Evolutionary conservation across 1,140 invertebrate genomes (phyloP), one percentile per base, ranked within the genome.

Genomic region (Bemisia tabaci): DNA sequence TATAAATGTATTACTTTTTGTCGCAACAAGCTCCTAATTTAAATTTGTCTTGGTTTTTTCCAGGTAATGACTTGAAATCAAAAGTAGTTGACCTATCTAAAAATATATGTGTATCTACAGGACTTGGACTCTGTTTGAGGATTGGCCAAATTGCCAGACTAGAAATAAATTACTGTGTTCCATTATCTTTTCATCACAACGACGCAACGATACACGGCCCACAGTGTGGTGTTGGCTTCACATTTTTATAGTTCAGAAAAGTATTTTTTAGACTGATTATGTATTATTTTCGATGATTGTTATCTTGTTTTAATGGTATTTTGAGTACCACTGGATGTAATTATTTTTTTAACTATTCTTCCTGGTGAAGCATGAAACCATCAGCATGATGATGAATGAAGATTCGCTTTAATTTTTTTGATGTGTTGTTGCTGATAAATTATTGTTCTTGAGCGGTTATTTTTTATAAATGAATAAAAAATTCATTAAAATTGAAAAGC

Each of bases 131-230:
- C n/a, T 88, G 87, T 2, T 78, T 95, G 68, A 81, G 86, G 69
- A 73, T 95, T 17, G 90, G 87, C 2, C 82, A 87, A 61, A 80
- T 87, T 60, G 92, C 91, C 17, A 78, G 92, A 65, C 76, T 94
- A 22, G 94, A 95, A 81, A 79, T 95, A 11, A 95, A 95, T 79
- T 92, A 92, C 77, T 87, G 86, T 75, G 74, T 88, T 63, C 90
- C 90, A 24, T 73, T 87, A 58, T 74, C 75, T 48, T 78, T 79
- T 65, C 74, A 78, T 68, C 79, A 81, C 48, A 84, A 84, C 63
- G 80, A 83, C 74, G 76, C 77, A 68, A 69, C 80, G 11, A 80
- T 82, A 63, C 77, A 79, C 2, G 87, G 87, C 1, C 75, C 89
- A 59, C 87, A 89, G 75, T 83, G 89, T 74, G 88, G 88, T 12